These are phyloP conservation scores for Heteromurus nitidus DNA, from an alignment of 2,888 invertebrate species.

Conservation along the genomic window DNA sequence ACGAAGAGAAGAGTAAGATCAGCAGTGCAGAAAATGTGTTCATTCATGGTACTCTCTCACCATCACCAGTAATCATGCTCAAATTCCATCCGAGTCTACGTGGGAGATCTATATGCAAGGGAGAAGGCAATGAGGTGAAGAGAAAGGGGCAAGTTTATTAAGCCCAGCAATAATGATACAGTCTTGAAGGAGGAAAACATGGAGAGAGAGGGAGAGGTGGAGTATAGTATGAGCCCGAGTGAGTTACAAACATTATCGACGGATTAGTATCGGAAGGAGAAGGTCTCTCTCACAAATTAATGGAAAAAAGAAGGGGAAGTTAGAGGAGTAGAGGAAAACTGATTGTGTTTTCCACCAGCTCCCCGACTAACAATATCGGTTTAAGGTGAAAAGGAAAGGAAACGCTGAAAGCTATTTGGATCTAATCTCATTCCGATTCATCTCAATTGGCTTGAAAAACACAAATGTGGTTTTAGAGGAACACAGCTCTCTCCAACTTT, in stretches of 20 bases:
- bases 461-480: conserved; percentile 22
- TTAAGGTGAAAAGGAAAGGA: conserved; percentile 35
- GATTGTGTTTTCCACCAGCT: conserved; percentile 25
- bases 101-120: conserved; percentile 13
- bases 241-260: conserved; percentile 33
- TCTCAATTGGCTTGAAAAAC: conserved; percentile 33
- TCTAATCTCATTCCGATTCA: conserved; percentile 47
- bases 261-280: conserved; percentile 27
- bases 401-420: conserved; percentile 42
- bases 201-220: background rate
- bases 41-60: background rate
- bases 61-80: conserved; percentile 18
- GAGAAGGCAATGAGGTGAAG: background rate
- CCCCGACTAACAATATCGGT: conserved; percentile 1
- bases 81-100: conserved; percentile 9
- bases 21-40: background rate
- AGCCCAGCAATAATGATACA: background rate
- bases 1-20: background rate
- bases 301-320: conserved; percentile 24
- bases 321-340: conserved; percentile 8
- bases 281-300: conserved; percentile 33
- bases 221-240: background rate
- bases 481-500: no score
- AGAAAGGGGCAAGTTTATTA: background rate
- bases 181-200: background rate